phyloP scores from a whole-genome alignment of 2,113 vertebrate species.

The Brachionichthys hirsutus region DNA sequence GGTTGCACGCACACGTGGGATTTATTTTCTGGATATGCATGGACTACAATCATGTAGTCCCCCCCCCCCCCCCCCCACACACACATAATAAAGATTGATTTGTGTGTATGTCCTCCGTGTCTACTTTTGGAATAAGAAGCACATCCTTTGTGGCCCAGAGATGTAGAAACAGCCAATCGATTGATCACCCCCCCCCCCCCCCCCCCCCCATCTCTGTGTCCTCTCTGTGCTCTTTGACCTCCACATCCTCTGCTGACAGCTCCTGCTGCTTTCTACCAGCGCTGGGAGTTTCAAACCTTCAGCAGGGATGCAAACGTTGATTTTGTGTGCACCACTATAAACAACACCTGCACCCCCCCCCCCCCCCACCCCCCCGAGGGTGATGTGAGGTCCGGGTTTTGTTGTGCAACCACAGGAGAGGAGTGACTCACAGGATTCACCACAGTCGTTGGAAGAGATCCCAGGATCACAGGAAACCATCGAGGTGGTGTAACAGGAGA shows the following conservation, averaged over 20 bases:
- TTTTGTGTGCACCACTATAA: conserved; percentile 3
- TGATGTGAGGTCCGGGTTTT: conserved; percentile 3
- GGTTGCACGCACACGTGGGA: conserved; percentile 42
- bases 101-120: conserved; percentile 26
- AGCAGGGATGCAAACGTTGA: no score
- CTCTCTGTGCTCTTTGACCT: conserved; percentile 49
- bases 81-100: conserved; percentile 10
- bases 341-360: conserved; percentile 22
- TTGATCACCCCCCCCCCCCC: conserved; percentile 38
- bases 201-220: conserved; percentile 25
- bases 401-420: conserved; percentile 4
- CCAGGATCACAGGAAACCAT: conserved; percentile 41
- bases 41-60: conserved; percentile 1
- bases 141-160: conserved; percentile 34
- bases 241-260: conserved; percentile 43
- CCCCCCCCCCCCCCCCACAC: no score
- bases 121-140: conserved; percentile 42
- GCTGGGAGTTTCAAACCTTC: not conserved
- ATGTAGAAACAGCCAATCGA: conserved; percentile 19
- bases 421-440: conserved; percentile 32
- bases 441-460: conserved; percentile 33
- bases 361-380: conserved; percentile 28
- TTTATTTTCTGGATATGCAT: conserved; percentile 23
- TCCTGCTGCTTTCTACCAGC: conserved; percentile 22
- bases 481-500: conserved; percentile 41